Percentiles rank a stretch among this genome's conserved stretches.
These are phyloP conservation scores for Euborellia annulipes DNA, from an alignment of 1,140 invertebrate species.

Conservation along the genomic window DNA sequence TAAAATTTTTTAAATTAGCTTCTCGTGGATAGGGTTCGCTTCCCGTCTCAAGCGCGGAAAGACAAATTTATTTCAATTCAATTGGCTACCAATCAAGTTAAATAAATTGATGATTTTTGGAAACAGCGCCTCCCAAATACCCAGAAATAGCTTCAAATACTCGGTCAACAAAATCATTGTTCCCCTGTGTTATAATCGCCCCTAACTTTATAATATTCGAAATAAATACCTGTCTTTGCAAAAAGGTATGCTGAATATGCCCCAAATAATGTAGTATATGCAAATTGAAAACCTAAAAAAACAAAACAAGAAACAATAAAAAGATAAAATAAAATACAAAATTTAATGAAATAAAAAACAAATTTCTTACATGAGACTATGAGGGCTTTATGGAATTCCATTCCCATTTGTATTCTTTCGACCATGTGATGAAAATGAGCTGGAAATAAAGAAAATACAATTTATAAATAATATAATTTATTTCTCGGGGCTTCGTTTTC, in stretches of 20 bases:
- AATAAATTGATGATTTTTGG: no score
- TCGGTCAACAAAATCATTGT: no score
- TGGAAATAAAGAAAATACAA: conserved; percentile 27
- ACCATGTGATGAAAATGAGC: conserved; percentile 86
- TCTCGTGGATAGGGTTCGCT: no score
- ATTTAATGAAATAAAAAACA: conserved; percentile 8
- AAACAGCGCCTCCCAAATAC: no score
- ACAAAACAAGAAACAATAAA: conserved; percentile 6
- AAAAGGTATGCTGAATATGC: conserved; percentile 86
- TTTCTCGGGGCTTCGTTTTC: no score
- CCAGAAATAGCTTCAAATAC: no score
- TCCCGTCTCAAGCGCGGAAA: no score
- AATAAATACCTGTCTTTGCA: conserved; percentile 41
- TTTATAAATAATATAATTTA: conserved; percentile 3
- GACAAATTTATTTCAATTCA: no score
- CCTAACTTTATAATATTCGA: no score
- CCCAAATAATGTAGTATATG: conserved; percentile 84
- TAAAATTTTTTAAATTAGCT: no score
- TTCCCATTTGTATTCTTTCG: conserved; percentile 56
- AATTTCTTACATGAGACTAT: conserved; percentile 46
- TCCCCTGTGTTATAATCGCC: no score
- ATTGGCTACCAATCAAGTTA: no score
- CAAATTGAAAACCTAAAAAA: conserved; percentile 68
- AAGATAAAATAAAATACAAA: conserved; percentile 8
- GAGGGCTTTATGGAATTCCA: conserved; percentile 46